Percentiles rank a stretch among this genome's conserved stretches.
phyloP scores from a whole-genome alignment of 1,140 invertebrate species.

The Hylaeus volcanicus region DNA sequence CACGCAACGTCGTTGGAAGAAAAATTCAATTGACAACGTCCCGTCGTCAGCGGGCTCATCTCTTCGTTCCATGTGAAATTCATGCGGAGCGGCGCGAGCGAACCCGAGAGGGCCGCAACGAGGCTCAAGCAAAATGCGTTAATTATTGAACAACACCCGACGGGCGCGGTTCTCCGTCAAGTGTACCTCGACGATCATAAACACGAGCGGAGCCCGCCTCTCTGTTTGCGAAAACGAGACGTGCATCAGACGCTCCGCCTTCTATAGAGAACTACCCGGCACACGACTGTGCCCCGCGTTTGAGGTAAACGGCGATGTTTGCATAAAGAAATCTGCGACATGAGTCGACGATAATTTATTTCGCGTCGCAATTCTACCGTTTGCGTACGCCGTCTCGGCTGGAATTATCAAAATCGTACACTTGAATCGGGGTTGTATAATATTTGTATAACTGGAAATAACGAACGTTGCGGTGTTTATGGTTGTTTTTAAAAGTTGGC shows the following conservation, averaged over 20 bases:
- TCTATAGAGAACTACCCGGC: neutral
- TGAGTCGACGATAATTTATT: no score
- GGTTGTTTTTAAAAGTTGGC: no score
- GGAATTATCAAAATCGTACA: no score
- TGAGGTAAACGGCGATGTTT: no score
- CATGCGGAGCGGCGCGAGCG: neutral
- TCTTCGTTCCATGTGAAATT: conserved; percentile 15
- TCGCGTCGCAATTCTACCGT: no score
- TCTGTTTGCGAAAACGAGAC: conserved; percentile 11
- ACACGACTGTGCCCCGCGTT: neutral
- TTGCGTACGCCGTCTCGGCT: no score
- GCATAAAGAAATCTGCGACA: neutral
- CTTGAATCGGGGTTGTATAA: no score
- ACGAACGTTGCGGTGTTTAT: no score
- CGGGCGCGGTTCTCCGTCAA: neutral
- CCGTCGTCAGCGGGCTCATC: conserved; percentile 1
- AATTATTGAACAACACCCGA: conserved; percentile 37
- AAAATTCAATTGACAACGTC: conserved; percentile 4
- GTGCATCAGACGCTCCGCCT: neutral
- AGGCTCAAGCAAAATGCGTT: neutral
- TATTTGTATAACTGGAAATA: no score
- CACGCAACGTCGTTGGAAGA: neutral
- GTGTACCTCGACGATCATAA: conserved; percentile 6
- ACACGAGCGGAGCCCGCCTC: neutral
- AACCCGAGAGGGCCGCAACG: neutral